phyloP scores from a whole-genome alignment of 2,113 vertebrate species.

The Otocyon megalotis region DNA sequence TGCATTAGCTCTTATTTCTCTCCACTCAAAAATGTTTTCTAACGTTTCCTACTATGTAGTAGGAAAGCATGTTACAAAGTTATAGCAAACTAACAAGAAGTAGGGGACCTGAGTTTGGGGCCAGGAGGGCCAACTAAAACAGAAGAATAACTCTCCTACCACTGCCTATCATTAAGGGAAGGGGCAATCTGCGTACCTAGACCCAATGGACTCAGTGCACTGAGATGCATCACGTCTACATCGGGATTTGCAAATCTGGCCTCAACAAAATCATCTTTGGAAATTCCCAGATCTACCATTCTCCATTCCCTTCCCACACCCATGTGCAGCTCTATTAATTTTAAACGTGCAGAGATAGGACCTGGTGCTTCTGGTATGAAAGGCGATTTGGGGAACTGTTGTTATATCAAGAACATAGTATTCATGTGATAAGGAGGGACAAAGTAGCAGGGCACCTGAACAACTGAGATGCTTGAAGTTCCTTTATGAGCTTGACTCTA shows the following conservation, averaged over 20 bases:
- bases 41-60: background rate
- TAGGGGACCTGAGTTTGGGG: background rate
- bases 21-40: background rate
- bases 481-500: background rate
- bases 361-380: background rate
- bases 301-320: background rate
- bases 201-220: background rate
- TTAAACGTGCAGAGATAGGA: background rate
- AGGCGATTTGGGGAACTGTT: background rate
- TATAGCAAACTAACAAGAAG: background rate
- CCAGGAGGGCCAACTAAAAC: background rate
- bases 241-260: background rate
- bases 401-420: background rate
- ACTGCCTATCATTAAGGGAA: background rate
- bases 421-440: background rate
- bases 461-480: background rate
- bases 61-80: background rate
- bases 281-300: background rate
- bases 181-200: background rate
- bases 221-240: background rate
- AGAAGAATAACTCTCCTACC: background rate
- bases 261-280: background rate
- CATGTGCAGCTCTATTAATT: background rate
- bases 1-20: background rate
- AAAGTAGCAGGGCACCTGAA: background rate